Conservation (phyloP, 2,888 invertebrate species). For the Coelinius sp. region DNA sequence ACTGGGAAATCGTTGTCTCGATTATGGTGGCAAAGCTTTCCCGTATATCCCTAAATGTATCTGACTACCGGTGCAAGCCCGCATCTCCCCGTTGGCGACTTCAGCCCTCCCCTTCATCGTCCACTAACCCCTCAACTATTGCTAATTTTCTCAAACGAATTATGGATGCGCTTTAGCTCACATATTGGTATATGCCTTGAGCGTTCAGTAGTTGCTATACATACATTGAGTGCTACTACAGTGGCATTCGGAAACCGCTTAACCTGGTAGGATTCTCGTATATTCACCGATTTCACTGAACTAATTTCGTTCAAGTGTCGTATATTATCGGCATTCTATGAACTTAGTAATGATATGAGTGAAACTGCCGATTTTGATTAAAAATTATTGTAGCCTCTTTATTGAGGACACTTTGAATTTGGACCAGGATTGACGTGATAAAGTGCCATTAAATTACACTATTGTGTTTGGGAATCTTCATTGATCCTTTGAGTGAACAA, state of each 20-base stretch:
- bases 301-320: slow-evolving; percentile 27
- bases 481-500: no score
- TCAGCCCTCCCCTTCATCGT: slow-evolving; percentile 22
- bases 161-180: slow-evolving; percentile 39
- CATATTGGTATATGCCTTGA: slow-evolving; percentile 33
- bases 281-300: slow-evolving; percentile 21
- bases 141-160: slow-evolving; percentile 55
- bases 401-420: neutral
- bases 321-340: slow-evolving; percentile 42
- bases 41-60: neutral
- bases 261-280: slow-evolving; percentile 7
- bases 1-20: neutral
- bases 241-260: neutral
- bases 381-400: neutral
- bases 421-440: no score
- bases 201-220: slow-evolving; percentile 17
- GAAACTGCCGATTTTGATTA: neutral
- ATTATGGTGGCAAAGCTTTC: slow-evolving; percentile 1
- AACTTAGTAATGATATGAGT: slow-evolving; percentile 44
- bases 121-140: slow-evolving; percentile 57
- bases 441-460: no score
- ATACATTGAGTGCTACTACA: neutral
- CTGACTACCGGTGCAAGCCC: neutral
- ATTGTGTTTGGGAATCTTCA: no score
- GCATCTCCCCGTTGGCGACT: neutral